phyloP scores from a whole-genome alignment of 2,888 invertebrate species.

The Theretra japonica region DNA sequence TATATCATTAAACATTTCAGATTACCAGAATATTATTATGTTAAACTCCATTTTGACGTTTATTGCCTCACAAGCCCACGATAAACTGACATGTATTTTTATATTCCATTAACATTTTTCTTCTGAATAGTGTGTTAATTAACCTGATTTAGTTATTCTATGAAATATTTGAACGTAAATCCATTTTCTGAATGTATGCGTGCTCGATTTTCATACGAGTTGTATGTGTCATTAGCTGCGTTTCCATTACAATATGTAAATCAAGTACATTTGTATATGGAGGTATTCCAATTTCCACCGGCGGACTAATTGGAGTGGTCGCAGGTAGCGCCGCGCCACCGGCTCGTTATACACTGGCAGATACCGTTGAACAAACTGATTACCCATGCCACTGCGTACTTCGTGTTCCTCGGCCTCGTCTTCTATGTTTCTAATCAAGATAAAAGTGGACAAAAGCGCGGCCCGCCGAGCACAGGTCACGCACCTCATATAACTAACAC shows the following conservation, averaged over 20 bases:
- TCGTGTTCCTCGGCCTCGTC: constrained; percentile 87
- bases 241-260: background rate
- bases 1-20: background rate
- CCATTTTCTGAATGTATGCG: background rate
- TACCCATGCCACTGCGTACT: constrained; percentile 87
- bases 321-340: constrained; percentile 67
- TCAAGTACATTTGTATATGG: background rate
- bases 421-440: constrained; percentile 86
- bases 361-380: constrained; percentile 90
- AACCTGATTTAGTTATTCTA: background rate
- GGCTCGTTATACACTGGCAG: constrained; percentile 80
- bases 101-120: background rate
- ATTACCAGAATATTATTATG: background rate
- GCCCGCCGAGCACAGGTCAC: constrained; percentile 84
- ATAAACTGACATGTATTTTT: background rate
- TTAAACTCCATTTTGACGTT: background rate
- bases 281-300: constrained; percentile 11
- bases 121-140: background rate
- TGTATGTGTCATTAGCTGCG: background rate
- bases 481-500: background rate
- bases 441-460: constrained; percentile 82
- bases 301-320: constrained; percentile 46
- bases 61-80: constrained; percentile 1
- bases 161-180: background rate
- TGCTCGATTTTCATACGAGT: background rate